These are phyloP conservation scores for Cygnus atratus DNA, from an alignment of 2,113 vertebrate species.

Conservation along the genomic window DNA sequence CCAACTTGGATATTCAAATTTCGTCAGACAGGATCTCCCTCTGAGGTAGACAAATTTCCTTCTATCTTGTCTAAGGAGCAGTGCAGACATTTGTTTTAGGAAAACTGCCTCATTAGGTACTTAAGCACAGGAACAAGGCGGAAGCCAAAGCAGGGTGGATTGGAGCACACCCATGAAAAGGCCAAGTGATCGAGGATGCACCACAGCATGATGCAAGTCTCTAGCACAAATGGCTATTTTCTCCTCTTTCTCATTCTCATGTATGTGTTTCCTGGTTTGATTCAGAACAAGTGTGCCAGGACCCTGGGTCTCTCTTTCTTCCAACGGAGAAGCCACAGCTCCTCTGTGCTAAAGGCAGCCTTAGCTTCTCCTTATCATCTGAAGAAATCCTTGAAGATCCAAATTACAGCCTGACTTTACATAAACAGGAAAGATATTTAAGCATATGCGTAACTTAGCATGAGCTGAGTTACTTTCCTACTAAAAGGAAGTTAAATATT, in stretches of 20 bases:
- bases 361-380: not conserved
- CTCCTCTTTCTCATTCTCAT: not conserved
- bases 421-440: not conserved
- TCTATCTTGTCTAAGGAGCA: not conserved
- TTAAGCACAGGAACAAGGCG: not conserved
- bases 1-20: slow-evolving; percentile 36
- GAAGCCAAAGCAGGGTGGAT: not conserved
- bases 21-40: not conserved
- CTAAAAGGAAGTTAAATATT: not conserved
- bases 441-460: not conserved
- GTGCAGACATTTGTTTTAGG: not conserved
- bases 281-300: not conserved
- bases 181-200: not conserved
- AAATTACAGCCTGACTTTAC: not conserved
- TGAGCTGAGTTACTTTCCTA: not conserved
- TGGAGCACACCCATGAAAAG: not conserved
- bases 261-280: not conserved
- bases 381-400: not conserved
- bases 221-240: not conserved
- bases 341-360: not conserved
- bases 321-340: not conserved
- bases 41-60: not conserved
- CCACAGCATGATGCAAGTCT: fast-evolving
- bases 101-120: not conserved
- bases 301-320: not conserved